Conservation (phyloP, 2,113 vertebrate species). For the Vulpes lagopus region DNA sequence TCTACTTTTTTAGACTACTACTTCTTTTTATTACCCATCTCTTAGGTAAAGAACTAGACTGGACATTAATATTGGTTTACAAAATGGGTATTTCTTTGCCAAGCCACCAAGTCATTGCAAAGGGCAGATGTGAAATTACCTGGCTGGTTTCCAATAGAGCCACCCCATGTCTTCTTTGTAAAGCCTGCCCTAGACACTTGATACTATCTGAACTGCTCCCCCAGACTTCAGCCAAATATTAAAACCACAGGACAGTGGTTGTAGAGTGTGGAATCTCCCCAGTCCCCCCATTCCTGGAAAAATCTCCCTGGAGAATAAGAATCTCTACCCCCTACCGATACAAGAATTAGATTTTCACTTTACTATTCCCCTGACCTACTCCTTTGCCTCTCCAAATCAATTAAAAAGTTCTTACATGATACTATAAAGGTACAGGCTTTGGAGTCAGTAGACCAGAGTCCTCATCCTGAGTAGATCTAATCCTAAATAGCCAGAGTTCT, state of each 20-base stretch:
- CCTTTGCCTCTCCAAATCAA: background rate
- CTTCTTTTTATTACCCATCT: too few relatives aligned
- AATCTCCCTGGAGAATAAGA: background rate
- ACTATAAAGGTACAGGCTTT: slow-evolving; percentile 50
- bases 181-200: background rate
- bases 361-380: background rate
- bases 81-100: slow-evolving; percentile 38
- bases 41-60: too few relatives aligned
- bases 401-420: slow-evolving; percentile 39
- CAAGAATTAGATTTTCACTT: background rate
- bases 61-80: slow-evolving; percentile 38
- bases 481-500: background rate
- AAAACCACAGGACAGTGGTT: background rate
- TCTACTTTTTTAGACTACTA: too few relatives aligned
- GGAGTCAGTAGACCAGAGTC: background rate
- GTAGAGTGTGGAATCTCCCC: background rate
- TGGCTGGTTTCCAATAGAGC: slow-evolving; percentile 17
- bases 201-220: background rate
- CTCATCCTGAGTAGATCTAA: slow-evolving; percentile 29
- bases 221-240: slow-evolving; percentile 34
- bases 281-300: background rate
- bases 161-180: background rate
- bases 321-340: background rate
- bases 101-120: slow-evolving; percentile 13
- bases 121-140: slow-evolving; percentile 47